Evolutionary conservation across 2,888 invertebrate genomes (phyloP).

Genomic region (Leucania comma): DNA sequence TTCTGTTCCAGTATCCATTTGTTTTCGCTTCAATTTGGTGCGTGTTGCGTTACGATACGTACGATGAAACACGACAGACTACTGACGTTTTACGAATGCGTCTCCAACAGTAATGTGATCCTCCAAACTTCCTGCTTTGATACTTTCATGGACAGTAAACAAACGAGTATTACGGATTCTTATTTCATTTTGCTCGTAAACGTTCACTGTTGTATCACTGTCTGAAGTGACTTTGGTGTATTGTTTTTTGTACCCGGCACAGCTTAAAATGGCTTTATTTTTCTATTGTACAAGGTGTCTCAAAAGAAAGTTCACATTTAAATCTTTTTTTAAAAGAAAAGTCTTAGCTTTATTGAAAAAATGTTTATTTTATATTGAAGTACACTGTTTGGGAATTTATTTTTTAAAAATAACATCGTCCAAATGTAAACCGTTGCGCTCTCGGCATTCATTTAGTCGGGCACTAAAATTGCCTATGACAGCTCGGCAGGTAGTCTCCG

Average conservation of each 20-base stretch:
- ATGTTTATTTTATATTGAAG: too few relatives aligned
- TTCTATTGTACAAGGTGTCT: too few relatives aligned
- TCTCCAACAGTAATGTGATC: slow-evolving; percentile 4
- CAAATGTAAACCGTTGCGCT: too few relatives aligned
- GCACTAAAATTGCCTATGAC: too few relatives aligned
- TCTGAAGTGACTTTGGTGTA: background rate
- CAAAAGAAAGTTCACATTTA: too few relatives aligned
- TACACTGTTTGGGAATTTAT: too few relatives aligned
- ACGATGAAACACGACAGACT: slow-evolving; percentile 4
- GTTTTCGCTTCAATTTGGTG: background rate
- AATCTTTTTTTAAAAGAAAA: too few relatives aligned
- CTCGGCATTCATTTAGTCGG: too few relatives aligned
- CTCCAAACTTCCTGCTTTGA: slow-evolving; percentile 17
- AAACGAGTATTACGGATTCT: slow-evolving; percentile 2
- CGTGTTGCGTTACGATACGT: slow-evolving; percentile 1
- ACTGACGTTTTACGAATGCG: slow-evolving; percentile 10
- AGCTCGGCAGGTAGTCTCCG: too few relatives aligned
- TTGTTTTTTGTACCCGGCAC: background rate
- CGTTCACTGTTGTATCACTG: background rate
- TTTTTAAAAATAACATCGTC: too few relatives aligned
- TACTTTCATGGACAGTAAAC: slow-evolving; percentile 20
- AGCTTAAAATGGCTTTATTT: background rate
- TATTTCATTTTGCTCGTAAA: slow-evolving; percentile 15
- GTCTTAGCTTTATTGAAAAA: too few relatives aligned
- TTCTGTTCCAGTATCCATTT: background rate